Evolutionary conservation across 2,113 vertebrate genomes (phyloP).

Genomic region (Mesembrinibis cayennensis): DNA sequence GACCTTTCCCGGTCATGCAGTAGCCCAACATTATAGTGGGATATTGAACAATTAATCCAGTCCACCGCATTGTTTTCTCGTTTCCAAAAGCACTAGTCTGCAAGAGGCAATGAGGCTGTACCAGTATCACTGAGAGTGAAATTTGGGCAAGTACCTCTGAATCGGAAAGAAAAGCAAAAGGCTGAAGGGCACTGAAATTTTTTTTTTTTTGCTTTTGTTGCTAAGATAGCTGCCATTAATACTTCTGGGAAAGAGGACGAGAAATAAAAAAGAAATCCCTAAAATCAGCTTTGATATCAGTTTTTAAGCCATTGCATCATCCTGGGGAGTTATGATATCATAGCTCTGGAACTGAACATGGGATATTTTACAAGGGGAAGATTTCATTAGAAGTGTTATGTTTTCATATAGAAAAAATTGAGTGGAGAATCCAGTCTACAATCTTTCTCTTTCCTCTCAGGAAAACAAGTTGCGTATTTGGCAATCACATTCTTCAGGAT

Average conservation of each 20-base stretch:
- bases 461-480: not conserved
- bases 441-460: conserved; percentile 1
- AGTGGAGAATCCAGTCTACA: not conserved
- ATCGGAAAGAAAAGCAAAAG: not conserved
- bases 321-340: not conserved
- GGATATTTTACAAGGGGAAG: not conserved
- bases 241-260: not conserved
- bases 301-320: not conserved
- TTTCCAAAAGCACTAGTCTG: not conserved
- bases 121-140: not conserved
- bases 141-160: not conserved
- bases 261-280: not conserved
- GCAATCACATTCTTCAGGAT: conserved; percentile 39
- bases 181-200: not conserved
- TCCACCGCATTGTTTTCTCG: accelerated
- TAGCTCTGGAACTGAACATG: not conserved
- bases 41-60: not conserved
- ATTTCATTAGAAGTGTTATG: conserved; percentile 27
- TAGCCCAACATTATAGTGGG: not conserved
- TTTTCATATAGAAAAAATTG: not conserved
- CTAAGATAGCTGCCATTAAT: not conserved
- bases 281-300: conserved; percentile 1
- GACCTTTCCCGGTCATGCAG: not conserved
- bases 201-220: not conserved
- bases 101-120: not conserved